Evolutionary conservation across 1,140 invertebrate genomes (phyloP).

Genomic region (Drosophila sechellia): DNA sequence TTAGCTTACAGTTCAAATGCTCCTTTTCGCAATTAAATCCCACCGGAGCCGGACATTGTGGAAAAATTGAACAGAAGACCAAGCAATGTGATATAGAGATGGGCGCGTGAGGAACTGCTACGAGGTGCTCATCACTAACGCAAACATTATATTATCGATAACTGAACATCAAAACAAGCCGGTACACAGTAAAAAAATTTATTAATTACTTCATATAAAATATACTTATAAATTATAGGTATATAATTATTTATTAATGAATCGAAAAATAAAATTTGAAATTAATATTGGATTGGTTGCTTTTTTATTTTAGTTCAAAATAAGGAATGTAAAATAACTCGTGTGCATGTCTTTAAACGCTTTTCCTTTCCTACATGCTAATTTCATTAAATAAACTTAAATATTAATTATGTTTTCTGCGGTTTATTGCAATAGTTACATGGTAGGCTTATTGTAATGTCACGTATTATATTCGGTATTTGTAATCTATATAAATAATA

Average conservation of each 20-base stretch:
- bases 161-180: neutral
- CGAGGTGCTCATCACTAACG: neutral
- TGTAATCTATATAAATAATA: slow-evolving; percentile 62
- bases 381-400: neutral
- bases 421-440: slow-evolving; percentile 73
- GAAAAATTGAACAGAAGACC: slow-evolving; percentile 9
- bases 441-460: slow-evolving; percentile 71
- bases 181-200: neutral
- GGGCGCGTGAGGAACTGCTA: neutral
- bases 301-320: too few relatives aligned
- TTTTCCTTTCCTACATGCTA: neutral
- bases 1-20: slow-evolving; percentile 1
- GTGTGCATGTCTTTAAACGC: neutral
- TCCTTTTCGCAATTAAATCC: neutral
- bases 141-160: neutral
- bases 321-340: too few relatives aligned
- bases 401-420: slow-evolving; percentile 1
- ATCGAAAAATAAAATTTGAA: neutral
- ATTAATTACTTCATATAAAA: too few relatives aligned
- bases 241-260: neutral
- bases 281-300: too few relatives aligned
- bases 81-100: slow-evolving; percentile 5
- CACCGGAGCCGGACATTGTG: slow-evolving; percentile 39
- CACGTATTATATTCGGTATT: slow-evolving; percentile 60
- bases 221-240: neutral